Evolutionary conservation across 1,140 invertebrate genomes (phyloP), one percentile per base, ranked within the genome.

Genomic region (Limonius californicus): DNA sequence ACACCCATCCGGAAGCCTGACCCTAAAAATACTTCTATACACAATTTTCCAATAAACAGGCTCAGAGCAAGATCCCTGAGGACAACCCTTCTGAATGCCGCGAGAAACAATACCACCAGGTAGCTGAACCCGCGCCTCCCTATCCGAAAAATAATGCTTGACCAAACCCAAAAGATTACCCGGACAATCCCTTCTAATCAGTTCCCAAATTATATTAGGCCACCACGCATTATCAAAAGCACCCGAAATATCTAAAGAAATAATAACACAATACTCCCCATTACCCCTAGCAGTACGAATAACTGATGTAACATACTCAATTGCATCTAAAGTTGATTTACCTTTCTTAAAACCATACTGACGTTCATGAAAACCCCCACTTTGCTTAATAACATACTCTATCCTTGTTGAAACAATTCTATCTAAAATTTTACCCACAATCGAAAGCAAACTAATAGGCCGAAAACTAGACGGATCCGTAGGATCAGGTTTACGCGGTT

Each of bases 221-320:
- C n/a, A 18, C 43, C 43, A n/a, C 12, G 43, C 43, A 18, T 45
- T 45, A n/a, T n/a, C 43, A 45, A 45, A 45, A 15, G 43, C 43
- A 15, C n/a, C n/a, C n/a, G n/a, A n/a, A n/a, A n/a, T n/a, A n/a
- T n/a, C n/a, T n/a, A n/a, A n/a, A n/a, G n/a, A n/a, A n/a, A n/a
- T n/a, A n/a, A n/a, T n/a, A n/a, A n/a, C 50, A 14, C 50, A 23
- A 8, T 20, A 20, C 20, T 23, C 7, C 2, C 16, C 4, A 19
- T 18, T 54, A 18, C 6, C n/a, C 3, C 43, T 4, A 6, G 43
- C 43, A 8, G 6, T 3, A 7, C 15, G 6, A 4, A 45, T n/a
- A 4, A n/a, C 3, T 7, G 4, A 6, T 7, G 15, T n/a, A 6
- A n/a, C 43, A 3, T 4, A 4, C 15, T 45, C 16, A 14, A 45